A percentile compares a stretch with the other conserved stretches of the same genome.
phyloP scores from a whole-genome alignment of 2,888 invertebrate genomes.

The Platypus cylindrus region DNA sequence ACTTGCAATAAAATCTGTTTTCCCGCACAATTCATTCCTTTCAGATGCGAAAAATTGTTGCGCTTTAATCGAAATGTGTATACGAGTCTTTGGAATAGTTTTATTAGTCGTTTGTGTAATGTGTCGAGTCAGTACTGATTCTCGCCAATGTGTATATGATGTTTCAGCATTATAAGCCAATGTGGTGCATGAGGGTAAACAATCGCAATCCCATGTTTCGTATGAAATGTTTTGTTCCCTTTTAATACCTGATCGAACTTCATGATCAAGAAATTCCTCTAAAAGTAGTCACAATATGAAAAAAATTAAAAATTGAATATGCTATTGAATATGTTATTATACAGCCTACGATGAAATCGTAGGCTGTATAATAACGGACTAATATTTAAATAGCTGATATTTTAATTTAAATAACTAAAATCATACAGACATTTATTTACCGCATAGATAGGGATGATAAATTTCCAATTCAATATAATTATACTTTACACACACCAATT shows the following conservation, averaged over 20 bases:
- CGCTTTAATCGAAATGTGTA: constrained; percentile 60
- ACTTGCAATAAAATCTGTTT: constrained; percentile 44
- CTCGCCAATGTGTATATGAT: constrained; percentile 57
- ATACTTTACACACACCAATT: too few species aligned
- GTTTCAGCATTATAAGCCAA: constrained; percentile 60
- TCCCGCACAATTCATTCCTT: constrained; percentile 43
- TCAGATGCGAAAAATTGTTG: constrained; percentile 44
- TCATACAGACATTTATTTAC: too few species aligned
- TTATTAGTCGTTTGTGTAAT: constrained; percentile 32
- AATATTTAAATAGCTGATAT: too few species aligned
- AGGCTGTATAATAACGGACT: too few species aligned
- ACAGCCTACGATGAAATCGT: too few species aligned
- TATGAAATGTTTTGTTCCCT: constrained; percentile 18
- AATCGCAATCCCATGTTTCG: constrained; percentile 35
- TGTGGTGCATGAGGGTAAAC: constrained; percentile 54
- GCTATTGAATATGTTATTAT: too few species aligned
- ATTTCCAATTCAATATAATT: too few species aligned
- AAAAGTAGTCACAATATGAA: too few species aligned
- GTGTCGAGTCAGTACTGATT: constrained; percentile 44
- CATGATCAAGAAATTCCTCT: constrained; percentile 42
- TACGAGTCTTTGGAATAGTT: constrained; percentile 41
- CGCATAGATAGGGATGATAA: too few species aligned
- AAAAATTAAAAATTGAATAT: too few species aligned
- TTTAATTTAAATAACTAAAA: too few species aligned
- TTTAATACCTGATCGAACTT: constrained; percentile 36